Evolutionary conservation across 1,140 invertebrate species (phyloP).

Genomic region (Pissodes strobi): DNA sequence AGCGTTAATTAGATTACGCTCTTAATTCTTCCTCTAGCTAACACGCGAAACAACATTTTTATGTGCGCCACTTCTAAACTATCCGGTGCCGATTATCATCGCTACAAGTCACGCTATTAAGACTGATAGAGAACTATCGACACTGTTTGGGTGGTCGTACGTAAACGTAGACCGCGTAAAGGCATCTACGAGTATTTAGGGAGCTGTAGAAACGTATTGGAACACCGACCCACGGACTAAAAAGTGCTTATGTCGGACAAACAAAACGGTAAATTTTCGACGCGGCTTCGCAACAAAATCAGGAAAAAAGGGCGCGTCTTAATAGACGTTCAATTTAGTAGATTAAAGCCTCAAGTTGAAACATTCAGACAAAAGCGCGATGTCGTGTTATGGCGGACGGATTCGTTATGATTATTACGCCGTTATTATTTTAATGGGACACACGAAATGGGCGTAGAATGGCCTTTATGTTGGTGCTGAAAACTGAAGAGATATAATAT

Average conservation of each 20-base stretch:
- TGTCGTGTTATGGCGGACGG: neutral
- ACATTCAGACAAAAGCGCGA: neutral
- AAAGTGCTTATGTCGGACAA: no score
- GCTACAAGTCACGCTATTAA: slow-evolving; percentile 27
- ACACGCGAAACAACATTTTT: slow-evolving; percentile 37
- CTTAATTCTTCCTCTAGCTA: slow-evolving; percentile 34
- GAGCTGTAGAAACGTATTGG: no score
- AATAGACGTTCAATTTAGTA: slow-evolving; percentile 9
- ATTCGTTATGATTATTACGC: slow-evolving; percentile 4
- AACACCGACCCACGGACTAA: no score
- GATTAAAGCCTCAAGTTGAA: slow-evolving; percentile 2
- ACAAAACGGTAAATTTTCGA: no score
- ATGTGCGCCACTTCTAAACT: slow-evolving; percentile 41
- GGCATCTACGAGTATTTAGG: no score
- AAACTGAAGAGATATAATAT: neutral
- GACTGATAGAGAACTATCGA: no score
- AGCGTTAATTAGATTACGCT: slow-evolving; percentile 49
- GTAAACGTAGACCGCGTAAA: no score
- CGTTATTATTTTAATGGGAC: slow-evolving; percentile 1
- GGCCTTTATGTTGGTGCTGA: no score
- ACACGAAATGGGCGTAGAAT: neutral
- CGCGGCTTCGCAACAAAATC: no score
- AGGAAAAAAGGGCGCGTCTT: slow-evolving; percentile 4
- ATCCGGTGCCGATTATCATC: slow-evolving; percentile 39
- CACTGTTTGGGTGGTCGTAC: no score